Percentiles rank a stretch among this genome's conserved stretches.
These are phyloP conservation scores for Microctonus aethiopoides DNA, from an alignment of 2,888 invertebrate genomes.

Conservation along the genomic window DNA sequence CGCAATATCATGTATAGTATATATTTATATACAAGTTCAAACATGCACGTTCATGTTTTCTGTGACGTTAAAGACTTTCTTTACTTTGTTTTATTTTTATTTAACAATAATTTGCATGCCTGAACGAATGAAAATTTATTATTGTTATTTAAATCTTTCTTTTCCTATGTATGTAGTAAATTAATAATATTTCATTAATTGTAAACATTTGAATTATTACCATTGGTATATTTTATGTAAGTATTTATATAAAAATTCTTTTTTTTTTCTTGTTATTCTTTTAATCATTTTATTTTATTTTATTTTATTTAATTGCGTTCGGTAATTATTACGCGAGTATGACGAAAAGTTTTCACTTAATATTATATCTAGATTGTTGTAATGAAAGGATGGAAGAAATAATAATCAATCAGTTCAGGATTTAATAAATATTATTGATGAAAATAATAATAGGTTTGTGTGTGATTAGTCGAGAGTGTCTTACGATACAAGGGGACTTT, in stretches of 20 bases:
- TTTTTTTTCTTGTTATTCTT: too few relatives aligned
- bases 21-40: too few relatives aligned
- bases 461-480: not conserved
- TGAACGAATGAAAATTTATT: not conserved
- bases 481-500: conserved; percentile 14
- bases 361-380: not conserved
- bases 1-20: not conserved
- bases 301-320: too few relatives aligned
- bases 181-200: not conserved
- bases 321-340: too few relatives aligned
- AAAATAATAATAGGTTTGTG: not conserved
- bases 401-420: not conserved
- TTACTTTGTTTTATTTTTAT: not conserved
- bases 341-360: too few relatives aligned
- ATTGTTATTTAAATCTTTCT: not conserved
- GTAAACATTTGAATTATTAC: not conserved
- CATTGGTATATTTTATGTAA: not conserved
- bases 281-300: too few relatives aligned
- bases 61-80: not conserved
- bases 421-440: not conserved
- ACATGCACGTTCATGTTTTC: not conserved
- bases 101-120: not conserved
- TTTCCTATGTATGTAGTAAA: not conserved
- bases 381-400: not conserved
- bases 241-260: too few relatives aligned